Conservation (phyloP, 2,888 invertebrate species). For the Carterocephalus palaemon region DNA sequence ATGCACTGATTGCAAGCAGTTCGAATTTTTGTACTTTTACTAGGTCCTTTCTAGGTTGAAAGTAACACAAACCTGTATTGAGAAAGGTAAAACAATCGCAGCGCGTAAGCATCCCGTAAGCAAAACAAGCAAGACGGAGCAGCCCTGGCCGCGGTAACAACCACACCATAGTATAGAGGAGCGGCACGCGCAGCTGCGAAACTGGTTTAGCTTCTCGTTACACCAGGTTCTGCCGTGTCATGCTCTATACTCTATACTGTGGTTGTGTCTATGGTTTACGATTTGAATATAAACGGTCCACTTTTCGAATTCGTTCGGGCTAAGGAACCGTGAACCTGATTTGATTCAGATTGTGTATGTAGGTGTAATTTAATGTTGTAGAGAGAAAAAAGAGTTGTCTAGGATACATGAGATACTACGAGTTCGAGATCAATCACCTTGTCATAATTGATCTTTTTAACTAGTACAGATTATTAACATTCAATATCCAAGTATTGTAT, state of each 20-base stretch:
- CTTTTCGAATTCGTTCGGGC: conserved; percentile 10
- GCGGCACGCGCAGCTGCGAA: conserved; percentile 70
- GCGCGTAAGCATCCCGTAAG: conserved; percentile 13
- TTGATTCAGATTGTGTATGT: no score
- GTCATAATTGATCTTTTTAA: no score
- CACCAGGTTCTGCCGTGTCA: conserved; percentile 50
- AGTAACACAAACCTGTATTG: conserved; percentile 15
- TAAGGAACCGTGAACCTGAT: neutral
- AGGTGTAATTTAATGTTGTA: no score
- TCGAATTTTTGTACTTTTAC: no score
- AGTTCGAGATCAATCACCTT: no score
- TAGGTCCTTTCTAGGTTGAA: no score
- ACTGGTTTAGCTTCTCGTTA: conserved; percentile 71
- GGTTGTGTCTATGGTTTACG: conserved; percentile 19
- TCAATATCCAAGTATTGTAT: no score
- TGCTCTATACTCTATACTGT: conserved; percentile 34
- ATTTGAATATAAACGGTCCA: conserved; percentile 20
- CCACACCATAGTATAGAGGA: conserved; percentile 27
- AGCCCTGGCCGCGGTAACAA: conserved; percentile 28
- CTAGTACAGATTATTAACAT: no score
- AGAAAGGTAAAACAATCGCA: conserved; percentile 11
- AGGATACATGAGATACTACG: no score
- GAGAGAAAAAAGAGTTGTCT: no score
- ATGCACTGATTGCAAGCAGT: no score
- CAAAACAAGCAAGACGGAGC: conserved; percentile 17